Percentiles rank a stretch among this genome's conserved stretches.
Evolutionary conservation across 2,888 invertebrate species (phyloP).

Genomic region (Coecobrya sp.): DNA sequence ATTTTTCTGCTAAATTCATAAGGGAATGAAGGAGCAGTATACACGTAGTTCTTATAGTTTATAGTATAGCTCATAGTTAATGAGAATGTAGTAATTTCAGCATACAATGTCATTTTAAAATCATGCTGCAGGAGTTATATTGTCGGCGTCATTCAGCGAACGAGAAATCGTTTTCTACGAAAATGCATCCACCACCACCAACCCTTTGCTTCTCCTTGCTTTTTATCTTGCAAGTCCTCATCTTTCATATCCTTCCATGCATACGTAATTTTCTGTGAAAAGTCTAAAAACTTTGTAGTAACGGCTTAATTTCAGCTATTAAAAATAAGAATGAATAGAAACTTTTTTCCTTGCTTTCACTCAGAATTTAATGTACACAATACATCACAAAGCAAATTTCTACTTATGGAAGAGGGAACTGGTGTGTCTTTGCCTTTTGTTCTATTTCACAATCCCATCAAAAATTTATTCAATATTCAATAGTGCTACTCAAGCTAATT

Average conservation of each 20-base stretch:
- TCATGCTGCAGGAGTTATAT: no score
- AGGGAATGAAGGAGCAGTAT: background rate
- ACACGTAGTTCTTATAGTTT: no score
- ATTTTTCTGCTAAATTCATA: background rate
- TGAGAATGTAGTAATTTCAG: no score
- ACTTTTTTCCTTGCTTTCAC: background rate
- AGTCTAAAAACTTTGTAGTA: background rate
- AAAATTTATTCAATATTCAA: background rate
- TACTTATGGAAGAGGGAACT: background rate
- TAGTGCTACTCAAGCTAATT: background rate
- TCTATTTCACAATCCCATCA: background rate
- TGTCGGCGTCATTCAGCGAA: no score
- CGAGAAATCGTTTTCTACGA: no score
- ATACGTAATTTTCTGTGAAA: conserved; percentile 13
- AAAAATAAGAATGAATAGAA: background rate
- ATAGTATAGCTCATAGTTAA: no score
- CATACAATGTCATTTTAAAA: no score
- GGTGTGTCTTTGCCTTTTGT: background rate
- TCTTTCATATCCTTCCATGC: background rate
- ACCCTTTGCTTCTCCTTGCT: no score
- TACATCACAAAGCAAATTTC: background rate
- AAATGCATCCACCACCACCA: background rate
- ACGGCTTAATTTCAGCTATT: background rate
- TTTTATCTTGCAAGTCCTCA: background rate
- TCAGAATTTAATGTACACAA: background rate